Percentiles rank a stretch among this genome's conserved stretches.
Conservation (phyloP, 23 tunicate species). For the Halocynthia roretzi region DNA sequence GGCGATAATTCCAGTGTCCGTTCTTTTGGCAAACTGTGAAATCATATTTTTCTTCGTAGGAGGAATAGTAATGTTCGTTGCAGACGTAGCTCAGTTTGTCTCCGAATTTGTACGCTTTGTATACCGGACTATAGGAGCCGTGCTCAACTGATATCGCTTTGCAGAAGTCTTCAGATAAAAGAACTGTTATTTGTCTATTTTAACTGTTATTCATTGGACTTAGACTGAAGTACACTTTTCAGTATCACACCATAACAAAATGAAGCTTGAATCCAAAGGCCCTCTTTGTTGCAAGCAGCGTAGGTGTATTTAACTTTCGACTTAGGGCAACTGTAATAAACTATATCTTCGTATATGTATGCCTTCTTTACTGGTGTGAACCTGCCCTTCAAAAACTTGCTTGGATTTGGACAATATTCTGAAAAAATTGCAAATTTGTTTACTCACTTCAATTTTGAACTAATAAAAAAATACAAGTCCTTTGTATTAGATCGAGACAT, state of each 20-base stretch:
- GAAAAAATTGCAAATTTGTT: neutral
- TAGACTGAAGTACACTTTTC: no score
- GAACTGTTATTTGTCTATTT: neutral
- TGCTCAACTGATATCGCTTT: neutral
- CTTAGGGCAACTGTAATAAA: neutral
- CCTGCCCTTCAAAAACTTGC: neutral
- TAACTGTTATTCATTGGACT: neutral
- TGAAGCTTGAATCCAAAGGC: neutral
- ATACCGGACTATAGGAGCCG: neutral
- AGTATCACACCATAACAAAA: neutral
- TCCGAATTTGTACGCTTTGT: slow-evolving; percentile 3
- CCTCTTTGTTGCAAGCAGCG: neutral
- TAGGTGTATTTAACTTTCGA: neutral
- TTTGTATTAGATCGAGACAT: no score
- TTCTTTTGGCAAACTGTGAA: slow-evolving; percentile 1
- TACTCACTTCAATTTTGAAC: no score
- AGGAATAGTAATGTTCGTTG: neutral
- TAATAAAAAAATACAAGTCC: no score
- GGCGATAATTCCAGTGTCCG: neutral
- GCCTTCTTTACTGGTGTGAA: neutral
- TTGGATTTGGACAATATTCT: slow-evolving; percentile 6
- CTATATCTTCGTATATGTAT: neutral
- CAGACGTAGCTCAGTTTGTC: neutral
- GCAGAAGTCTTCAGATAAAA: neutral
- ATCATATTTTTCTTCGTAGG: neutral